phyloP scores from a whole-genome alignment of 2,797 vertebrate genomes.

The Chaetodon trifasciatus region DNA sequence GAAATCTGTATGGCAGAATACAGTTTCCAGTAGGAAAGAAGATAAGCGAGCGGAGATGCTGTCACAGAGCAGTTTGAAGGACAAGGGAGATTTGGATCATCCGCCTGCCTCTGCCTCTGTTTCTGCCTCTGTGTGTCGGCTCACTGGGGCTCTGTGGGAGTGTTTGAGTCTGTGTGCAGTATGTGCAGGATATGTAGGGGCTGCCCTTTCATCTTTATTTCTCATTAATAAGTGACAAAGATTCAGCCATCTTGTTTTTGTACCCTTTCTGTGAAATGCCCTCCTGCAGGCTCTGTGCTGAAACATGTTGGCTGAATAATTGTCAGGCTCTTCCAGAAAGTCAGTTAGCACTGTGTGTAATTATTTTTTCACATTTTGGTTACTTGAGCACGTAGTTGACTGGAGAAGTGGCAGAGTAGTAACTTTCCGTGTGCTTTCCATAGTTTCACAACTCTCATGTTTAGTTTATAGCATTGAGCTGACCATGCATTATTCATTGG shows the following conservation, averaged over 20 bases:
- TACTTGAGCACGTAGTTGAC: conserved; percentile 5
- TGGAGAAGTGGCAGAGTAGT: neutral
- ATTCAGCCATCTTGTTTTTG: conserved; percentile 1
- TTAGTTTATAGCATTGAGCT: conserved; percentile 18
- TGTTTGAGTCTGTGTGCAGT: conserved; percentile 17
- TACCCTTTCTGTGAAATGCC: neutral
- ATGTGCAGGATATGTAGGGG: conserved; percentile 12
- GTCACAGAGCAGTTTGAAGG: conserved; percentile 11
- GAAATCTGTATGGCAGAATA: neutral
- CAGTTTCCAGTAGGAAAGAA: conserved; percentile 3
- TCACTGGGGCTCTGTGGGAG: conserved; percentile 20
- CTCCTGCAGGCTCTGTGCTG: neutral
- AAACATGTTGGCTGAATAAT: neutral
- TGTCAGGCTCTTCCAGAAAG: neutral
- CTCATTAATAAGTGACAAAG: conserved; percentile 8
- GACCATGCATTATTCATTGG: conserved; percentile 37
- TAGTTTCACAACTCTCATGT: conserved; percentile 5
- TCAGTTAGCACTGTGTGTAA: neutral
- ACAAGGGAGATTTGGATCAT: conserved; percentile 4
- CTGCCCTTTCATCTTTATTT: neutral
- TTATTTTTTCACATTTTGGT: neutral
- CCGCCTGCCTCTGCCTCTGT: conserved; percentile 14
- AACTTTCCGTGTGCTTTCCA: neutral
- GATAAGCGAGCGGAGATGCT: neutral
- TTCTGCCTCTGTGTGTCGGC: conserved; percentile 51